Conservation (phyloP, 2,888 invertebrate species). For the Zelleria hepariella region DNA sequence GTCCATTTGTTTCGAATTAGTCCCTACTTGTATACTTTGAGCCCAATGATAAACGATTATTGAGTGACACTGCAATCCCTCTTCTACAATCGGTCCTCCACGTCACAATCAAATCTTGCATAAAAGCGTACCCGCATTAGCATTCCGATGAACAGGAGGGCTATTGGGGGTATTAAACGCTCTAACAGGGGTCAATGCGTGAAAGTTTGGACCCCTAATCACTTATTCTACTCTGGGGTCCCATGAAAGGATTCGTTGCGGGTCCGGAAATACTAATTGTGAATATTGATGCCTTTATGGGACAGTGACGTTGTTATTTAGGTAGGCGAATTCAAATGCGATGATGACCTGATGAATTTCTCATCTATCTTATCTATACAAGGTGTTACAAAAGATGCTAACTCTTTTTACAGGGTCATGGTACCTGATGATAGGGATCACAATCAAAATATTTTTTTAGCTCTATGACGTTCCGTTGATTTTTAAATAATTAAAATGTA, state of each 20-base stretch:
- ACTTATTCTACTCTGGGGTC: conserved; percentile 56
- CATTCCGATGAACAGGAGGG: conserved; percentile 53
- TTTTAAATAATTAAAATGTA: too few relatives aligned
- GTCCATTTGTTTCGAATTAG: too few relatives aligned
- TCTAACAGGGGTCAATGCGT: conserved; percentile 69
- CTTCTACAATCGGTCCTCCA: neutral
- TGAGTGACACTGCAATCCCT: neutral
- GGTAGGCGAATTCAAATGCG: neutral
- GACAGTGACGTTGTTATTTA: neutral
- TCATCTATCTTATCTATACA: too few relatives aligned
- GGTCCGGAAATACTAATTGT: conserved; percentile 46
- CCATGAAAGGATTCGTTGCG: conserved; percentile 45
- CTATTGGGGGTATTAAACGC: conserved; percentile 57
- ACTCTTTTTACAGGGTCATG: too few relatives aligned
- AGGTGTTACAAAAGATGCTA: too few relatives aligned
- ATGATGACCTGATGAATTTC: too few relatives aligned
- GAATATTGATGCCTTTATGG: conserved; percentile 54
- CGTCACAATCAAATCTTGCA: neutral
- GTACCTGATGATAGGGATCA: too few relatives aligned
- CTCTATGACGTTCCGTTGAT: too few relatives aligned
- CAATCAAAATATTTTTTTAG: too few relatives aligned
- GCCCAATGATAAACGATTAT: neutral
- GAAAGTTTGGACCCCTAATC: conserved; percentile 63
- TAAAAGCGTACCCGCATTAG: conserved; percentile 28
- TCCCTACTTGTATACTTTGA: too few relatives aligned